Evolutionary conservation across 2,113 vertebrate species (phyloP).

Genomic region (Lepus americanus): DNA sequence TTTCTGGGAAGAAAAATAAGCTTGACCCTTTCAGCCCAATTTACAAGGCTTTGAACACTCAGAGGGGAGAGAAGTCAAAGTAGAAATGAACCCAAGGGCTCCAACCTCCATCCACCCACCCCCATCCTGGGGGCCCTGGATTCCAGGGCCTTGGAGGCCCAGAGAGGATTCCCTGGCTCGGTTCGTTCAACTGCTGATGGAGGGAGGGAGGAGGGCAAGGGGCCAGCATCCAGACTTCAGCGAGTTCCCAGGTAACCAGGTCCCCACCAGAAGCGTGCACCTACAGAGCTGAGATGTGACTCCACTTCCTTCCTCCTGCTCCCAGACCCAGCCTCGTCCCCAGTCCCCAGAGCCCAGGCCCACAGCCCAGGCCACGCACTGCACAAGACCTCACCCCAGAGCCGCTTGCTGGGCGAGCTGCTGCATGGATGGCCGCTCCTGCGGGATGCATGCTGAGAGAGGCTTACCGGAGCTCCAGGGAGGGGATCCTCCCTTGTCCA

Average conservation of each 20-base stretch:
- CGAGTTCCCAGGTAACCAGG: constrained; percentile 53
- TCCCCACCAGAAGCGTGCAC: constrained; percentile 17
- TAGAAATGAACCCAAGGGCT: background rate
- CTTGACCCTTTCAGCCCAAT: background rate
- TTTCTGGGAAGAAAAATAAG: constrained; percentile 34
- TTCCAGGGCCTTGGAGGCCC: background rate
- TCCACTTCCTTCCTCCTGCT: background rate
- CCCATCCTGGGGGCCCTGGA: background rate
- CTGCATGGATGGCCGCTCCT: background rate
- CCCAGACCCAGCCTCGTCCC: background rate
- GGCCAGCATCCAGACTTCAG: background rate
- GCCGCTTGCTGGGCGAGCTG: accelerated
- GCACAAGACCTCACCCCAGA: background rate
- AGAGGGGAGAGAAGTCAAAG: background rate
- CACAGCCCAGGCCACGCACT: too few species aligned
- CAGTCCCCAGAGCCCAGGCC: background rate
- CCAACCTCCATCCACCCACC: too few species aligned
- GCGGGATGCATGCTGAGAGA: accelerated
- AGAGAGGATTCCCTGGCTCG: background rate
- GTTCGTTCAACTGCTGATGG: background rate
- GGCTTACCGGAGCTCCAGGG: accelerated
- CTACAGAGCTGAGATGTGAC: constrained; percentile 24
- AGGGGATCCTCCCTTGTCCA: background rate
- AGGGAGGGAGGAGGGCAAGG: background rate
- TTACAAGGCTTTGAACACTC: constrained; percentile 42